A percentile compares a stretch with the other conserved stretches of the same genome.
Evolutionary conservation across 1,140 invertebrate species (phyloP).

Genomic region (Dendroctonus ponderosae): DNA sequence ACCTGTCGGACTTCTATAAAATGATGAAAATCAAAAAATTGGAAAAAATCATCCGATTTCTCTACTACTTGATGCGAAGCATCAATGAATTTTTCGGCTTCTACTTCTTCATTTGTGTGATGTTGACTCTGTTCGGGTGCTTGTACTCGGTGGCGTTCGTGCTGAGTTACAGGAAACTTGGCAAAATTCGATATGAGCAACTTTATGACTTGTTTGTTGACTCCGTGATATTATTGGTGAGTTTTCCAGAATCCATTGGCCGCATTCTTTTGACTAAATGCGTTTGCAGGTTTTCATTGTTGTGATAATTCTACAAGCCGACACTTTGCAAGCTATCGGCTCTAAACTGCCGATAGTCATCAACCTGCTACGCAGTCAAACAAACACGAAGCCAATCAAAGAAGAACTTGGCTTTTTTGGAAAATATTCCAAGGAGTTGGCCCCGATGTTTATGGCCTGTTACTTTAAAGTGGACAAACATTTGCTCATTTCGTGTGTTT

Average conservation of each 20-base stretch:
- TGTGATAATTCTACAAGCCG: not conserved
- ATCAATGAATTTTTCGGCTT: slow-evolving; percentile 7
- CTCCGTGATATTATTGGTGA: slow-evolving; percentile 5
- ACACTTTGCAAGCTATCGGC: slow-evolving; percentile 17
- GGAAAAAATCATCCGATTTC: slow-evolving; percentile 13
- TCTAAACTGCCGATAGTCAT: slow-evolving; percentile 16
- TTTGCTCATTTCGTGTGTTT: slow-evolving; percentile 19
- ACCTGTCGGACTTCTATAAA: slow-evolving; percentile 3
- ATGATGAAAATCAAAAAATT: slow-evolving; percentile 11
- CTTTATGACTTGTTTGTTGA: slow-evolving; percentile 1
- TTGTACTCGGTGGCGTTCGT: slow-evolving; percentile 12
- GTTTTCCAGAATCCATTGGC: not conserved
- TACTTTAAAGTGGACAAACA: slow-evolving; percentile 30
- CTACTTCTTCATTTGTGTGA: slow-evolving; percentile 5
- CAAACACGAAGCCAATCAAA: slow-evolving; percentile 18
- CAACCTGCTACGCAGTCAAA: slow-evolving; percentile 7
- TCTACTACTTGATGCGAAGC: not conserved
- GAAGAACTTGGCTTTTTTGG: slow-evolving; percentile 22
- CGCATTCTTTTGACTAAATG: not conserved
- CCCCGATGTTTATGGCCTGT: slow-evolving; percentile 23
- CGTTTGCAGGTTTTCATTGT: not conserved
- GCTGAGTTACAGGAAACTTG: not conserved
- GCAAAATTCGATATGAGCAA: not conserved
- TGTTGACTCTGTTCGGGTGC: slow-evolving; percentile 4
- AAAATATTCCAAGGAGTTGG: slow-evolving; percentile 23